Conservation (phyloP, 2,797 vertebrate genomes). For the Aplochiton taeniatus region DNA sequence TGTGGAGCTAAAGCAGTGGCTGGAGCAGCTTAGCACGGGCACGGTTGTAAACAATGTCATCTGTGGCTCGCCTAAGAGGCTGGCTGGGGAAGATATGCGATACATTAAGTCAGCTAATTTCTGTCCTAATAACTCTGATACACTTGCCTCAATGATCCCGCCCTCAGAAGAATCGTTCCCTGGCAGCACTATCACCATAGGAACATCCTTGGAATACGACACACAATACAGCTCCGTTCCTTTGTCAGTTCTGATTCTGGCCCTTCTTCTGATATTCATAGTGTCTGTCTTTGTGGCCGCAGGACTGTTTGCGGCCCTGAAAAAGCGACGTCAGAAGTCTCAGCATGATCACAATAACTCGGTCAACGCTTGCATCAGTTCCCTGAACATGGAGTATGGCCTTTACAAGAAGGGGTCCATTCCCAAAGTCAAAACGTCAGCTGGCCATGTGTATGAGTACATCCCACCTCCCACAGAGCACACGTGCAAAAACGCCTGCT, state of each 20-base stretch:
- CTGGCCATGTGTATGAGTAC: constrained; percentile 94
- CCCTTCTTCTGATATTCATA: constrained; percentile 92
- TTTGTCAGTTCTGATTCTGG: constrained; percentile 93
- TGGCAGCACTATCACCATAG: constrained; percentile 83
- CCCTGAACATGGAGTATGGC: constrained; percentile 95
- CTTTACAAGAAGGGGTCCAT: constrained; percentile 85
- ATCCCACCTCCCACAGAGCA: constrained; percentile 87
- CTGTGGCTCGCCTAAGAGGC: constrained; percentile 90
- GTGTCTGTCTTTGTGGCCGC: constrained; percentile 93
- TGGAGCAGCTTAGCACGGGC: constrained; percentile 91
- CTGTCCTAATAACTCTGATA: constrained; percentile 89
- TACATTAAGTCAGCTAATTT: constrained; percentile 84
- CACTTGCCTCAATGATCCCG: constrained; percentile 81
- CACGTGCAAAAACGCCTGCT: constrained; percentile 82
- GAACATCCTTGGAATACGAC: constrained; percentile 82
- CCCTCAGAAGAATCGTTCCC: constrained; percentile 85
- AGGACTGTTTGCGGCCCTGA: constrained; percentile 89
- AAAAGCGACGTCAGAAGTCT: constrained; percentile 87
- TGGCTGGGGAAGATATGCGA: constrained; percentile 90
- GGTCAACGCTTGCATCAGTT: constrained; percentile 91
- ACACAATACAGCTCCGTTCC: constrained; percentile 81
- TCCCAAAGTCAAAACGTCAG: constrained; percentile 89
- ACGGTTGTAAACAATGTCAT: constrained; percentile 93
- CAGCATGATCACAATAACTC: constrained; percentile 88
- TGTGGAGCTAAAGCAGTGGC: constrained; percentile 91